A percentile compares a stretch with the other conserved stretches of the same genome.
phyloP scores from a whole-genome alignment of 2,113 vertebrate species.

The Tachuris rubrigastra region DNA sequence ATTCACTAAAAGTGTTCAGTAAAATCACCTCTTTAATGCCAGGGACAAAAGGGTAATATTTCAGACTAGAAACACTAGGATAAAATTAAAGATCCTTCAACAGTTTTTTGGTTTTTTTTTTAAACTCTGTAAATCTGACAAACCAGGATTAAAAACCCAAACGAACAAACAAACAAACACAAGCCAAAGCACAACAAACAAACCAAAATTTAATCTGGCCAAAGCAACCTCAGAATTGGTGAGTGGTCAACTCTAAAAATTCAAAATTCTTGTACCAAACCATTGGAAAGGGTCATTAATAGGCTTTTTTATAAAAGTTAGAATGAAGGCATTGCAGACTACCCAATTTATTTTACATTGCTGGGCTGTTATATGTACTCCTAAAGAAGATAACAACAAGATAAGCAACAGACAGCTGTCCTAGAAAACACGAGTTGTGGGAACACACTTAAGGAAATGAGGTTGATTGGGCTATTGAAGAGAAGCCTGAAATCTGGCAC shows the following conservation, averaged over 20 bases:
- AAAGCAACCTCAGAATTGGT: neutral
- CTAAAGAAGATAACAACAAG: neutral
- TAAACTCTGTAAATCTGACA: neutral
- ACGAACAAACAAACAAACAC: neutral
- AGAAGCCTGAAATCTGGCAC: neutral
- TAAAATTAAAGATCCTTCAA: neutral
- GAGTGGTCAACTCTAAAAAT: neutral
- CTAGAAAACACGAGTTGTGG: neutral
- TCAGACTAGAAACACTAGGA: neutral
- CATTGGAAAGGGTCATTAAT: neutral
- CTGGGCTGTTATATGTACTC: neutral
- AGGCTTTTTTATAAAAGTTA: neutral
- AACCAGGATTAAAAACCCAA: neutral
- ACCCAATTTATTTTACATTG: neutral
- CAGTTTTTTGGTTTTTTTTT: neutral
- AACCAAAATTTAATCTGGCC: neutral
- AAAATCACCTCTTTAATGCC: neutral
- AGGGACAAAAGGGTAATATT: neutral
- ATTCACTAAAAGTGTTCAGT: neutral
- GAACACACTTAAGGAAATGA: neutral
- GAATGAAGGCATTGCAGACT: neutral
- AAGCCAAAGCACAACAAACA: neutral
- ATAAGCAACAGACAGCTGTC: neutral
- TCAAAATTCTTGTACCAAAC: neutral
- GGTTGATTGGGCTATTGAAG: accelerated